These are phyloP conservation scores for Lithophane socia DNA, from an alignment of 2,888 invertebrate genomes.

Conservation along the genomic window DNA sequence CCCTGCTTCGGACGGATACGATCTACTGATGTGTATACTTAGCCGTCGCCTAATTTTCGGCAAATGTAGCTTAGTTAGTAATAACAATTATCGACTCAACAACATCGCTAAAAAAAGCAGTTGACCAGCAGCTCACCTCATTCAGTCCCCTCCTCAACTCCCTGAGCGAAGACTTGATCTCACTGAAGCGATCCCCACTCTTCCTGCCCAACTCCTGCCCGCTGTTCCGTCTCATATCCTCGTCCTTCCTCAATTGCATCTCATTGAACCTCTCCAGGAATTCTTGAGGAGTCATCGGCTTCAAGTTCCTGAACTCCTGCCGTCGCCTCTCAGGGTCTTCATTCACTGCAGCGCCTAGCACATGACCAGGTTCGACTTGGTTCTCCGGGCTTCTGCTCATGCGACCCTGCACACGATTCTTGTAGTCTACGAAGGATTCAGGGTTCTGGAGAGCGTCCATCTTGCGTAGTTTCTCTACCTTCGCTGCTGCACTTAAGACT, in stretches of 20 bases:
- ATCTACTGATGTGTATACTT: neutral
- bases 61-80: neutral
- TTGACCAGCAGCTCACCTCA: constrained; percentile 73
- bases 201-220: constrained; percentile 40
- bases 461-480: constrained; percentile 88
- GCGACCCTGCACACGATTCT: constrained; percentile 68
- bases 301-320: constrained; percentile 72
- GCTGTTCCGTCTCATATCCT: constrained; percentile 57
- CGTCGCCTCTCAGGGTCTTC: constrained; percentile 52
- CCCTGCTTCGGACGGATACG: neutral
- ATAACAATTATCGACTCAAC: neutral
- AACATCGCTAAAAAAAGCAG: neutral
- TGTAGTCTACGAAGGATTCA: constrained; percentile 68
- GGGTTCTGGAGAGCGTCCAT: constrained; percentile 83
- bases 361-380: constrained; percentile 36
- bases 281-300: constrained; percentile 83
- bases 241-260: constrained; percentile 72
- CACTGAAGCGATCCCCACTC: constrained; percentile 79
- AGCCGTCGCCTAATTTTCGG: neutral
- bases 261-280: constrained; percentile 80
- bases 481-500: constrained; percentile 78
- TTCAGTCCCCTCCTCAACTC: constrained; percentile 84
- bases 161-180: constrained; percentile 84
- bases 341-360: constrained; percentile 16
- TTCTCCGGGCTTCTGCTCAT: constrained; percentile 62